These are phyloP conservation scores for Phortica variegata DNA, from an alignment of 1,140 invertebrate species.

Conservation along the genomic window DNA sequence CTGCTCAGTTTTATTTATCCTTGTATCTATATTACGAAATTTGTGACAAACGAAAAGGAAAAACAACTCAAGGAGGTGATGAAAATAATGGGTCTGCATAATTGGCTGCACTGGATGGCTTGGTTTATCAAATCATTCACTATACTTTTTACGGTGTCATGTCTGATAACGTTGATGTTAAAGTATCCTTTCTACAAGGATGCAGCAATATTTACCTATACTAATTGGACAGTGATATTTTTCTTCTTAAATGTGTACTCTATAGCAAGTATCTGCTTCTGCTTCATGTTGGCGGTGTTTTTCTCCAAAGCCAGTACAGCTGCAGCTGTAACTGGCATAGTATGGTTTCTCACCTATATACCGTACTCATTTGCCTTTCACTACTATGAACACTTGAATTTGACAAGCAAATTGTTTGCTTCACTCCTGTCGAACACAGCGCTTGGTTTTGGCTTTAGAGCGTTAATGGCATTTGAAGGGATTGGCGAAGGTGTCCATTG, in stretches of 20 bases:
- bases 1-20: constrained; percentile 74
- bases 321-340: constrained; percentile 64
- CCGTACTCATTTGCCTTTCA: constrained; percentile 67
- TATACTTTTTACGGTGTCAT: constrained; percentile 65
- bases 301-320: constrained; percentile 59
- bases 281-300: constrained; percentile 63
- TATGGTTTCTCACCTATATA: constrained; percentile 70
- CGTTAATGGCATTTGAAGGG: constrained; percentile 59
- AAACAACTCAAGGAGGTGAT: constrained; percentile 72
- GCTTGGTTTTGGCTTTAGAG: constrained; percentile 71
- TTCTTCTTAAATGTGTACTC: constrained; percentile 58
- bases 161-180: constrained; percentile 60
- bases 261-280: constrained; percentile 59
- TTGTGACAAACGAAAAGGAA: constrained; percentile 63
- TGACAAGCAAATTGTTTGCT: constrained; percentile 58
- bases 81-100: constrained; percentile 80
- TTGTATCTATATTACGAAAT: constrained; percentile 71
- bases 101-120: constrained; percentile 76
- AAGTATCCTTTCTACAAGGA: constrained; percentile 31
- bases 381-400: constrained; percentile 62
- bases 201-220: constrained; percentile 34
- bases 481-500: constrained; percentile 59
- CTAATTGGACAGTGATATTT: constrained; percentile 56
- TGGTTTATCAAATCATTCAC: constrained; percentile 76
- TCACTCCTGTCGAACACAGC: constrained; percentile 70